These are phyloP conservation scores for Halictus ligatus DNA, from an alignment of 2,888 invertebrate species.

Conservation along the genomic window DNA sequence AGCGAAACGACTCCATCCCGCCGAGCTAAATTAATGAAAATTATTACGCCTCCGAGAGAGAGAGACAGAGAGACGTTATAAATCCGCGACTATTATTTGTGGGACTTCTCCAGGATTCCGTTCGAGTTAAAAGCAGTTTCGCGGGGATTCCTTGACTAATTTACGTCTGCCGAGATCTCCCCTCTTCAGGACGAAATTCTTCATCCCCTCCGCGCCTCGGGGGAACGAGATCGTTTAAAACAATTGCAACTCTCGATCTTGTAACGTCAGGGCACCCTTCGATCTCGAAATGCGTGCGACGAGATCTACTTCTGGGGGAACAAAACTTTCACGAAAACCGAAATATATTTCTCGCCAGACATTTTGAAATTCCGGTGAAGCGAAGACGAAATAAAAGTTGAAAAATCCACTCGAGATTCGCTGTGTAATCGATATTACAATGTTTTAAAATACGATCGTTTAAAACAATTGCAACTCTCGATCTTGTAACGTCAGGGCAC, in stretches of 20 bases:
- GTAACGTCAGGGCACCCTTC: neutral
- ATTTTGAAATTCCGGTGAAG: too few species aligned
- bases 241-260: neutral
- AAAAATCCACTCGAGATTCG: too few species aligned
- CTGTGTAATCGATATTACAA: too few species aligned
- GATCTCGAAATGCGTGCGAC: too few species aligned
- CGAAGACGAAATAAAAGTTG: too few species aligned
- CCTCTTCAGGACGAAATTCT: neutral
- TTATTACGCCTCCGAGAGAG: slow-evolving; percentile 32
- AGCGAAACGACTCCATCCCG: slow-evolving; percentile 7
- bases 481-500: neutral
- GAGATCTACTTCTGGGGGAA: too few species aligned
- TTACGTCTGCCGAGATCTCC: slow-evolving; percentile 23
- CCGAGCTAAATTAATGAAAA: slow-evolving; percentile 49
- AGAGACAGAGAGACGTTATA: slow-evolving; percentile 35
- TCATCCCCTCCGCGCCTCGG: neutral
- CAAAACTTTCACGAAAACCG: too few species aligned
- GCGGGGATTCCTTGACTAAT: slow-evolving; percentile 28
- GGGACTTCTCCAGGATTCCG: slow-evolving; percentile 33
- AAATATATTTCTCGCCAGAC: too few species aligned
- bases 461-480: neutral
- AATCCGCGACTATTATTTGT: slow-evolving; percentile 43
- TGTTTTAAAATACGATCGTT: too few species aligned
- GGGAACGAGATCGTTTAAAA: neutral
- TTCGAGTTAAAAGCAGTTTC: slow-evolving; percentile 25